These are phyloP conservation scores for Chrosomus eos DNA, from an alignment of 2,797 vertebrate genomes.

Conservation along the genomic window DNA sequence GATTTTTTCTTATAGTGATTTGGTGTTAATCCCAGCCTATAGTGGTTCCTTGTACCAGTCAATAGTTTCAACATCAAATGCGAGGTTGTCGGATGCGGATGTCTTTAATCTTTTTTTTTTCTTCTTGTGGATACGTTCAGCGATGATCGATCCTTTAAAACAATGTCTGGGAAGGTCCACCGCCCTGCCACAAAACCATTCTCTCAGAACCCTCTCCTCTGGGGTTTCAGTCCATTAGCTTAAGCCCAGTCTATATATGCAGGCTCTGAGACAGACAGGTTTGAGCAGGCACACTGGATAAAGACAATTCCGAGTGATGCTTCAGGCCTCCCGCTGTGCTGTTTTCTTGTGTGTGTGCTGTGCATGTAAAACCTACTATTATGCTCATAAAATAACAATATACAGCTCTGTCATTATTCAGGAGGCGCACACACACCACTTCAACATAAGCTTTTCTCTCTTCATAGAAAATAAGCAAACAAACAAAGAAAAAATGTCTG, in stretches of 20 bases:
- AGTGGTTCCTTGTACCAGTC: slow-evolving; percentile 6
- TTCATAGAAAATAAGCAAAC: slow-evolving; percentile 29
- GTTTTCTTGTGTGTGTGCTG: slow-evolving; percentile 30
- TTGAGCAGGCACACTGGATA: slow-evolving; percentile 43
- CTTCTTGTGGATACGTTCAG: slow-evolving; percentile 36
- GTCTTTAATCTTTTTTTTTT: slow-evolving; percentile 18
- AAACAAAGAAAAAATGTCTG: neutral
- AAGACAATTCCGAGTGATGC: slow-evolving; percentile 26
- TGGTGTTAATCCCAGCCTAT: slow-evolving; percentile 33
- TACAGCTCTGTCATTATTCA: slow-evolving; percentile 35
- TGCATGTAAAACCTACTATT: slow-evolving; percentile 45
- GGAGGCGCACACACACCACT: slow-evolving; percentile 2
- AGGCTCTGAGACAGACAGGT: slow-evolving; percentile 26
- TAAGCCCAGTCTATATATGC: slow-evolving; percentile 24
- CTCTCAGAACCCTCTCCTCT: slow-evolving; percentile 21
- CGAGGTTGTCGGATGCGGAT: slow-evolving; percentile 12
- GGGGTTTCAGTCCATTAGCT: slow-evolving; percentile 39
- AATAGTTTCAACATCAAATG: slow-evolving; percentile 50
- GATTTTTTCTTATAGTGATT: slow-evolving; percentile 22
- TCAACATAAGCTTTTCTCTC: slow-evolving; percentile 8
- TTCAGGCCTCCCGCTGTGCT: slow-evolving; percentile 36
- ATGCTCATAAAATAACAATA: slow-evolving; percentile 46
- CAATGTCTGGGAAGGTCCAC: slow-evolving; percentile 22
- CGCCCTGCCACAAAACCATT: slow-evolving; percentile 28
- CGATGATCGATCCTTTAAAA: slow-evolving; percentile 33